These are phyloP conservation scores for Salminus brasiliensis DNA, from an alignment of 2,113 vertebrate species.

Conservation along the genomic window DNA sequence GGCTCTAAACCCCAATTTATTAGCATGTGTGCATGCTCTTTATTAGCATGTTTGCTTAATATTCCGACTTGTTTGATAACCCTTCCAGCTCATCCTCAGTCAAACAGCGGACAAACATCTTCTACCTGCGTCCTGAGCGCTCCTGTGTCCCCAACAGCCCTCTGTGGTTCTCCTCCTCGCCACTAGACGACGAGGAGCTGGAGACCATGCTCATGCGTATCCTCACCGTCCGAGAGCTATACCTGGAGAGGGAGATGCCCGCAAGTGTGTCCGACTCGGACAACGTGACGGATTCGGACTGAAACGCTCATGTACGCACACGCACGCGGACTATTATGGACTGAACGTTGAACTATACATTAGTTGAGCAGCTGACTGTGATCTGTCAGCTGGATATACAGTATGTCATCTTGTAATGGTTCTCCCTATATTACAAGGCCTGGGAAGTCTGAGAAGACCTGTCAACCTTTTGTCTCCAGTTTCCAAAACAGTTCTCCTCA, in stretches of 20 bases:
- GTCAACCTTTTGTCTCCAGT: background rate
- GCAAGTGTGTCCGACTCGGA: background rate
- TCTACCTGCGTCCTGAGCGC: constrained; percentile 95
- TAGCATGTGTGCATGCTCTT: too few relatives aligned
- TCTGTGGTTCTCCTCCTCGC: constrained; percentile 91
- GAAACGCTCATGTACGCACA: background rate
- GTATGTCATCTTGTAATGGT: background rate
- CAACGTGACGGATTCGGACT: constrained; percentile 26
- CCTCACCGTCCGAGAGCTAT: constrained; percentile 91
- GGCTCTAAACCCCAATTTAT: too few relatives aligned
- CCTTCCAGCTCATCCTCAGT: constrained; percentile 87
- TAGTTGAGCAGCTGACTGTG: background rate
- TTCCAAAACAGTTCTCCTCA: background rate
- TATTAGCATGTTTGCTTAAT: background rate
- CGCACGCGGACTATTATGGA: background rate
- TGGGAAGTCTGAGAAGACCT: background rate
- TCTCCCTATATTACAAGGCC: background rate
- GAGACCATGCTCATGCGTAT: constrained; percentile 95
- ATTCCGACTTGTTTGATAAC: background rate
- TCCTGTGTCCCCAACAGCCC: constrained; percentile 96
- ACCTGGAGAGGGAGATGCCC: constrained; percentile 77
- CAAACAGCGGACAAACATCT: constrained; percentile 92
- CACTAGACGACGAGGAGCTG: constrained; percentile 88
- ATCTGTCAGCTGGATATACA: background rate
- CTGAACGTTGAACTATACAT: background rate